Conservation (phyloP, 2,888 invertebrate genomes). For the Nysson spinosus region DNA sequence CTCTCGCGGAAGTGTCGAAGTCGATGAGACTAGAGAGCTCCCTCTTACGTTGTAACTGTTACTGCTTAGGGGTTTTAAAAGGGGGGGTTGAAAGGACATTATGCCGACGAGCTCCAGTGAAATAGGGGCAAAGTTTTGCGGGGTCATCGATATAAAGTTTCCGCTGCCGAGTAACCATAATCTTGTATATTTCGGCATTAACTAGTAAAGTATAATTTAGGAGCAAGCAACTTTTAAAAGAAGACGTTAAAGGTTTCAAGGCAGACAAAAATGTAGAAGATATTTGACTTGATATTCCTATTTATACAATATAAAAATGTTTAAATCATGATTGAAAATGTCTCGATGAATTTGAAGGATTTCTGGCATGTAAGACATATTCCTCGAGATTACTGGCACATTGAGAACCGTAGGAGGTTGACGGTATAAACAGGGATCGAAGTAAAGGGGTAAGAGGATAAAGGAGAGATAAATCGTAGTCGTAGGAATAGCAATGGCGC, state of each 20-base stretch:
- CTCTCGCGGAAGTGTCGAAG: constrained; percentile 45
- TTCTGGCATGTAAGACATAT: no score
- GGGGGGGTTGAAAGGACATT: constrained; percentile 55
- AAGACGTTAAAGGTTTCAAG: no score
- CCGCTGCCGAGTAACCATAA: not conserved
- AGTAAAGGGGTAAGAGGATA: constrained; percentile 45
- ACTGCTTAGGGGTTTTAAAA: constrained; percentile 59
- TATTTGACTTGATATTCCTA: no score
- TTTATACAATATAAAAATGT: no score
- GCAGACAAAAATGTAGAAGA: no score
- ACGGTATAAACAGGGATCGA: constrained; percentile 19
- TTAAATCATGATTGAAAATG: no score
- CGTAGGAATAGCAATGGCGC: constrained; percentile 36
- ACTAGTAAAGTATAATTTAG: not conserved
- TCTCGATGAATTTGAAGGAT: no score
- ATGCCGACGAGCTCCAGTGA: constrained; percentile 28
- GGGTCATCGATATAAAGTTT: constrained; percentile 18
- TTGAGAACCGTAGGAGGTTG: not conserved
- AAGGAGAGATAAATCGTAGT: constrained; percentile 53
- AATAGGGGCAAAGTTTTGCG: constrained; percentile 38
- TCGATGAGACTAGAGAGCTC: constrained; percentile 48
- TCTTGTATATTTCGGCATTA: not conserved
- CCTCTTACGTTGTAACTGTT: constrained; percentile 53
- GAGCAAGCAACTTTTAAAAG: not conserved
- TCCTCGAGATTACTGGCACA: no score